Evolutionary conservation across 2,113 vertebrate genomes (phyloP).

Genomic region (Zapornia atra): DNA sequence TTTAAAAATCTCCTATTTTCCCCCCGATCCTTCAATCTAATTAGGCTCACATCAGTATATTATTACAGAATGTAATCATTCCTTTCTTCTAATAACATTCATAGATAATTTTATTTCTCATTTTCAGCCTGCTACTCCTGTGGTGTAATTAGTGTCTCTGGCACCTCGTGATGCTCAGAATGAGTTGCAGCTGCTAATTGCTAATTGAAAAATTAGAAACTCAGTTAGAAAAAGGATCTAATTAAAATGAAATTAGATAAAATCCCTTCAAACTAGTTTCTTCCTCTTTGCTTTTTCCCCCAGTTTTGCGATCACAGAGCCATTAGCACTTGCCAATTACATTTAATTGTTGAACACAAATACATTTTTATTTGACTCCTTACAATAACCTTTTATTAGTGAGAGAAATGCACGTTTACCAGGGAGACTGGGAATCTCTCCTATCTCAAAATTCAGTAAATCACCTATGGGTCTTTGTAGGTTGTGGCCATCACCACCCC

Average conservation of each 20-base stretch:
- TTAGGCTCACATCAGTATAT: conserved; percentile 83
- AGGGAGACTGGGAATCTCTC: not conserved
- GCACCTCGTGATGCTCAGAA: conserved; percentile 85
- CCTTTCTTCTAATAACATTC: conserved; percentile 85
- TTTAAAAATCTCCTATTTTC: conserved; percentile 68
- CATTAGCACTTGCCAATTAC: conserved; percentile 72
- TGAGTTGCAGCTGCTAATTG: conserved; percentile 91
- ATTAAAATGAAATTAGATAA: conserved; percentile 96
- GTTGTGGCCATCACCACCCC: not conserved
- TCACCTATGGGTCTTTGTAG: not conserved
- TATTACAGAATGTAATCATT: conserved; percentile 84
- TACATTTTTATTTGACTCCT: conserved; percentile 46
- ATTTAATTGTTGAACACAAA: conserved; percentile 69
- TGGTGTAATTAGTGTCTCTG: conserved; percentile 87
- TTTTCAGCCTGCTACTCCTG: conserved; percentile 81
- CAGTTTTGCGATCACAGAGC: conserved; percentile 62
- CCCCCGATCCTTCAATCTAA: conserved; percentile 83
- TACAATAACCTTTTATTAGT: conserved; percentile 37
- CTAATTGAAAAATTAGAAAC: conserved; percentile 99
- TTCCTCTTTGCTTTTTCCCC: conserved; percentile 76
- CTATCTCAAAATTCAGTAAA: not conserved
- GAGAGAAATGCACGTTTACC: not conserved
- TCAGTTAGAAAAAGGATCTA: conserved; percentile 95
- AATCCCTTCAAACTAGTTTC: conserved; percentile 84
- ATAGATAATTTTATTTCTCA: conserved; percentile 84